Percentiles rank a stretch among this genome's conserved stretches.
Evolutionary conservation across 2,888 invertebrate genomes (phyloP).

Genomic region (Apoderus coryli): DNA sequence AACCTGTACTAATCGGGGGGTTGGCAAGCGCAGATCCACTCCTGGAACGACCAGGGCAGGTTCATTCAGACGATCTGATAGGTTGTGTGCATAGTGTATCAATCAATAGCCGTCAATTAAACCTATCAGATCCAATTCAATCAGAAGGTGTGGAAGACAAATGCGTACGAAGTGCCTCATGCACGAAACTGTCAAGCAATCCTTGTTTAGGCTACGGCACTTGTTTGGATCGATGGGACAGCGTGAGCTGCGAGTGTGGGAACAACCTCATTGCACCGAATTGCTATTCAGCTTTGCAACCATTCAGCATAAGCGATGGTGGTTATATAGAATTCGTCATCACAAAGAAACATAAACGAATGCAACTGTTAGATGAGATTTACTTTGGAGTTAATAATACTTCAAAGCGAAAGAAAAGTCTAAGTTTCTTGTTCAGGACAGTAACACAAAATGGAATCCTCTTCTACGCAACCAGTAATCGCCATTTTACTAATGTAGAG

Average conservation of each 20-base stretch:
- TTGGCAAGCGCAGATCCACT: conserved; percentile 72
- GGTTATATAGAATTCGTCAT: conserved; percentile 65
- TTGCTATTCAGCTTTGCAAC: conserved; percentile 62
- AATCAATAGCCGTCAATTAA: conserved; percentile 71
- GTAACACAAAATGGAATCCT: conserved; percentile 62
- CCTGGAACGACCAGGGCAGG: conserved; percentile 76
- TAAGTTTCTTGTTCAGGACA: conserved; percentile 72
- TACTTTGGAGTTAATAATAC: conserved; percentile 62
- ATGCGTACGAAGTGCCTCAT: conserved; percentile 60
- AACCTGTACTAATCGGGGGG: conserved; percentile 75
- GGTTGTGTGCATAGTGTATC: conserved; percentile 88
- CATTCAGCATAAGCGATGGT: conserved; percentile 64
- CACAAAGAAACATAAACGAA: conserved; percentile 72
- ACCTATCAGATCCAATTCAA: conserved; percentile 62
- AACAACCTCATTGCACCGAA: conserved; percentile 57
- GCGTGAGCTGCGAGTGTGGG: conserved; percentile 57
- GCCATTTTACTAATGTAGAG: conserved; percentile 74
- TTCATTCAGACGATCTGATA: conserved; percentile 82
- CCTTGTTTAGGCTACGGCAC: conserved; percentile 49
- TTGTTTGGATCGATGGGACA: conserved; percentile 78
- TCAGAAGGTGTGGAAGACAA: conserved; percentile 59
- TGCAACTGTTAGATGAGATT: conserved; percentile 69
- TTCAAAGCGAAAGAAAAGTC: conserved; percentile 44
- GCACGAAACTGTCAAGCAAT: conserved; percentile 36
- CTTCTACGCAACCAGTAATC: conserved; percentile 76